phyloP scores from a whole-genome alignment of 2,888 invertebrate genomes.

The Cryptosula pallasiana region DNA sequence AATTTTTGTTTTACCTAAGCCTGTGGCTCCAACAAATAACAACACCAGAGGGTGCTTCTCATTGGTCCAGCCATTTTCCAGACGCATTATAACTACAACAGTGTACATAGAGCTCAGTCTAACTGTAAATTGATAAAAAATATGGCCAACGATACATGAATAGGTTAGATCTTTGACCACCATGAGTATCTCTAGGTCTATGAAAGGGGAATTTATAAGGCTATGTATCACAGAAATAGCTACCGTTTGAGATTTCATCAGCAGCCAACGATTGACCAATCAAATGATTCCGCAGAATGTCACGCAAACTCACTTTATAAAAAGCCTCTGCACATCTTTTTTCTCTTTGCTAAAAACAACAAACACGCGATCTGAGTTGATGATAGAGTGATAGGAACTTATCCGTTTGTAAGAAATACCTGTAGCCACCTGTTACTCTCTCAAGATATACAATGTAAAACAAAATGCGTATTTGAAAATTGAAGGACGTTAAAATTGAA shows the following conservation, averaged over 20 bases:
- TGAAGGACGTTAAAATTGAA: no score
- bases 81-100: conserved; percentile 68
- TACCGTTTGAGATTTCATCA: not conserved
- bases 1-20: conserved; percentile 78
- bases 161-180: no score
- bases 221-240: no score
- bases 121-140: no score
- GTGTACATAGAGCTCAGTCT: not conserved
- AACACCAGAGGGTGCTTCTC: conserved; percentile 88
- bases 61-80: conserved; percentile 89
- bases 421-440: no score
- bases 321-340: not conserved
- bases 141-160: no score
- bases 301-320: not conserved
- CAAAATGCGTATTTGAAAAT: no score
- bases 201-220: no score
- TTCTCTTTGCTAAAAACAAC: not conserved
- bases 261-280: conserved; percentile 1
- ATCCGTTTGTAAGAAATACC: no score
- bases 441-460: no score
- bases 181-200: no score
- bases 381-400: no score
- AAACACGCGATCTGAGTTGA: not conserved
- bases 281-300: not conserved
- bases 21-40: conserved; percentile 85